Base-by-base conservation (phyloP, 2,797 vertebrate genomes). In the Falco cherrug region DNA sequence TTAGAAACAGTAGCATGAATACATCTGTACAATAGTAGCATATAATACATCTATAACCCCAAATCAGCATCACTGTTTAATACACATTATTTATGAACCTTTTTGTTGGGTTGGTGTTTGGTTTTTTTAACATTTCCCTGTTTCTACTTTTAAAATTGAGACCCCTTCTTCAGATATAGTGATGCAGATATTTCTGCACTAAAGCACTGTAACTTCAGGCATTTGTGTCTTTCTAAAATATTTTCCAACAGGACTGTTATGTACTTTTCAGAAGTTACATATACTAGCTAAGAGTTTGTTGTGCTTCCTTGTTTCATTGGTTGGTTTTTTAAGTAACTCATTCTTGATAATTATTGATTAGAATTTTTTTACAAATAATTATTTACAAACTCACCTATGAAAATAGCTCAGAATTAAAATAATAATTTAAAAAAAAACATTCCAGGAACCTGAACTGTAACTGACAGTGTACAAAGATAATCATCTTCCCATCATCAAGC, bases 321-420 rank as follows among this genome's bases (percentile, higher is more conserved):
- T 37, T 18, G 8, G 0, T 9, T n/a, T 41, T 80, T 35, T 2
- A 7, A 37, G 29, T 60, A 47, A 7, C 1, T 64, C 24, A n/a
- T 61, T 80, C 18, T 73, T 57, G 11, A 37, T 35, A 43, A 82
- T 33, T 51, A 65, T 22, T 64, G 25, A 60, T 33, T 33, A 77
- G 25, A 59, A 70, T 35, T 84, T 67, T 4, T 86, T 89, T 65
- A 48, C 18, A 16, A 69, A 71, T 50, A 68, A 60, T 14, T 28
- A 48, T 50, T 79, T 83, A 7, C 47, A 71, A 73, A 59, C 14
- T 25, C 15, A 81, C 9, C 24, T 47, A 19, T 20, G 14, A 87
- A 69, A 87, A 67, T 11, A 63, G 4, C 16, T 87, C 87, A 43
- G 35, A 70, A 60, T 57, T 35, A 80, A 59, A 43, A 33, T 33